Conservation (phyloP, 2,888 invertebrate genomes). For the Cyaniris semiargus region DNA sequence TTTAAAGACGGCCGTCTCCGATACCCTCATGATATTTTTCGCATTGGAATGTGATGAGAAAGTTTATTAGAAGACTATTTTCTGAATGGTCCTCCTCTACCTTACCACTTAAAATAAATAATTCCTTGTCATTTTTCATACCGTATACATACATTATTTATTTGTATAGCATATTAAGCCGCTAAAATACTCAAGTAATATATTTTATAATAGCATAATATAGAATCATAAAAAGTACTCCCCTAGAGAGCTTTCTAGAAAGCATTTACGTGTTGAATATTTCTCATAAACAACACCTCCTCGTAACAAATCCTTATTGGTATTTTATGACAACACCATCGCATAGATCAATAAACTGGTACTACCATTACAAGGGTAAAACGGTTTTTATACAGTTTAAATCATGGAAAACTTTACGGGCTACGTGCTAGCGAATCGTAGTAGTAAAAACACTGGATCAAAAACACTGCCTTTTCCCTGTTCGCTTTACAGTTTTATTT, state of each 20-base stretch:
- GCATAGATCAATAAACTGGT: not conserved
- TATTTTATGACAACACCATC: not conserved
- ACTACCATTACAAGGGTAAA: not conserved
- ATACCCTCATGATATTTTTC: not conserved
- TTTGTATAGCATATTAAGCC: too few relatives aligned
- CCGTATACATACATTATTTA: too few relatives aligned
- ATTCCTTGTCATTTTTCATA: too few relatives aligned
- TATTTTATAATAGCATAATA: too few relatives aligned
- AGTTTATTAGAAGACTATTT: not conserved
- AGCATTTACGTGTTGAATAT: not conserved
- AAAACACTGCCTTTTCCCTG: not conserved
- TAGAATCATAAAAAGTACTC: not conserved
- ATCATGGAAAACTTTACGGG: not conserved
- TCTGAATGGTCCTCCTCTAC: not conserved
- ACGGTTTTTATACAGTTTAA: conserved; percentile 4
- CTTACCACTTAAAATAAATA: not conserved
- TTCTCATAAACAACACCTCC: not conserved
- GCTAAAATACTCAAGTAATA: too few relatives aligned
- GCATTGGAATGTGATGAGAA: not conserved
- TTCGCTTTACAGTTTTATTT: not conserved
- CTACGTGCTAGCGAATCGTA: not conserved
- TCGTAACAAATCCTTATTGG: not conserved
- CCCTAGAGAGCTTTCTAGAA: not conserved
- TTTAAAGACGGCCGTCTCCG: not conserved
- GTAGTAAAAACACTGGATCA: not conserved